Evolutionary conservation across 2,888 invertebrate genomes (phyloP), one percentile per base, ranked within the genome.

Genomic region (Megaustenia siamemsis): DNA sequence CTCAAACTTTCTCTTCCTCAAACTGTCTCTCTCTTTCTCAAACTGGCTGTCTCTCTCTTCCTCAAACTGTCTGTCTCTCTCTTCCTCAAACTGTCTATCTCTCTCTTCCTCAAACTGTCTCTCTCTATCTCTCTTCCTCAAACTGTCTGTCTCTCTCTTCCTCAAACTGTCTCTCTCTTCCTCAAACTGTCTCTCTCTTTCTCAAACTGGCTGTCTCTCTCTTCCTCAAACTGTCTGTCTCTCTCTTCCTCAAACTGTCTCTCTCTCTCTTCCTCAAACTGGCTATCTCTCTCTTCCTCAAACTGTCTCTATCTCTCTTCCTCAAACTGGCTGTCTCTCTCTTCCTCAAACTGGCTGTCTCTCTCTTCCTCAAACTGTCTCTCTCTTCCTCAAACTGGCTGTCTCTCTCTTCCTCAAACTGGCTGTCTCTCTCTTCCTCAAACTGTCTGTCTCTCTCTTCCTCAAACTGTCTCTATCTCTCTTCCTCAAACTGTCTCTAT

Each of bases 271-370:
- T 18, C 38, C 10, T 38, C 68, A 15, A 32, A 10, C 38, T 38
- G 15, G 5, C 38, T 38, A 3, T 38, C 18, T 18, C 68, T 68
- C 38, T 15, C 38, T 32, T n/a, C 38, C 35, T 18, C 38, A 5
- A 21, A 10, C 35, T 18, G 15, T 68, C 38, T 32, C n/a, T 28
- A 40, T 45, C 45, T 43, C 45, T 75, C 40, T 15, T n/a, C 45
- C 40, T 12, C 75, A 8, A 32, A 6, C 68, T 60, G 6, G 32
- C 63, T 78, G n/a, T 24, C 35, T 69, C 43, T 49, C 45, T 45
- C 79, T 82, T 69, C 84, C 84, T 87, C 84, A 78, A 79, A 56
- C 69, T 78, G 84, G 68, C 73, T n/a, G 38, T 56, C n/a, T 68
- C 69, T 80, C 68, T 35, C 12, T 45, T 12, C 32, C n/a, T 35